Conservation (phyloP, 2,888 invertebrate genomes). For the Agrochola litura region DNA sequence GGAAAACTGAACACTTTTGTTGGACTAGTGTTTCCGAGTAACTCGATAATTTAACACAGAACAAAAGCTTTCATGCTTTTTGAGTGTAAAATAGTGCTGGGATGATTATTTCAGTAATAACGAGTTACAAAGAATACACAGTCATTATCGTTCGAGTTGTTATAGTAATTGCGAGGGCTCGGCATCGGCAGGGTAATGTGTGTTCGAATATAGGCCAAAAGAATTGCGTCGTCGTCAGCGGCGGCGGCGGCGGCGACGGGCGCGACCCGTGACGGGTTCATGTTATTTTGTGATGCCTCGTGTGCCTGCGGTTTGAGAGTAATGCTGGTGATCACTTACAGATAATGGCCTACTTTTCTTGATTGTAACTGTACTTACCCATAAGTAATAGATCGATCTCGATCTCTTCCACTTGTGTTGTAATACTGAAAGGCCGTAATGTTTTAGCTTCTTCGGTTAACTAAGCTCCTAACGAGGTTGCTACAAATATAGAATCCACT, state of each 20-base stretch:
- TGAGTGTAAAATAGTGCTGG: slow-evolving; percentile 34
- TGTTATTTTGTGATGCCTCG: slow-evolving; percentile 85
- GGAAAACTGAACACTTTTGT: slow-evolving; percentile 39
- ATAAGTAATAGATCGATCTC: slow-evolving; percentile 41
- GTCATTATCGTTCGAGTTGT: slow-evolving; percentile 73
- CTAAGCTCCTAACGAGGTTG: slow-evolving; percentile 18
- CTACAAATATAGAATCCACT: slow-evolving; percentile 27
- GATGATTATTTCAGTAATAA: slow-evolving; percentile 58
- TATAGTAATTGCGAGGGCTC: slow-evolving; percentile 71
- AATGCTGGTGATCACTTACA: slow-evolving; percentile 77
- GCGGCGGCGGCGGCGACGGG: slow-evolving; percentile 21
- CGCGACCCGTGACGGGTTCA: slow-evolving; percentile 79
- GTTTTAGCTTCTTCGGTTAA: slow-evolving; percentile 25
- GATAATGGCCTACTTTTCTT: slow-evolving; percentile 71
- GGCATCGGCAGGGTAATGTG: slow-evolving; percentile 74
- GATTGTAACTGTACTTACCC: slow-evolving; percentile 55
- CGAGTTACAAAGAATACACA: slow-evolving; percentile 63
- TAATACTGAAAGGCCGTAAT: slow-evolving; percentile 22
- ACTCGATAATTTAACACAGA: slow-evolving; percentile 44
- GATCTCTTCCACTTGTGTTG: slow-evolving; percentile 26
- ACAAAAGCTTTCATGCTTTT: slow-evolving; percentile 50
- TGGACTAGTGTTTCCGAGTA: slow-evolving; percentile 41
- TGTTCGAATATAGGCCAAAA: slow-evolving; percentile 84
- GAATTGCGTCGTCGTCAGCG: slow-evolving; percentile 72
- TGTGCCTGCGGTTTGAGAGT: slow-evolving; percentile 82